Base-by-base conservation (phyloP, 2,888 invertebrate genomes). In the Torymus texanus region DNA sequence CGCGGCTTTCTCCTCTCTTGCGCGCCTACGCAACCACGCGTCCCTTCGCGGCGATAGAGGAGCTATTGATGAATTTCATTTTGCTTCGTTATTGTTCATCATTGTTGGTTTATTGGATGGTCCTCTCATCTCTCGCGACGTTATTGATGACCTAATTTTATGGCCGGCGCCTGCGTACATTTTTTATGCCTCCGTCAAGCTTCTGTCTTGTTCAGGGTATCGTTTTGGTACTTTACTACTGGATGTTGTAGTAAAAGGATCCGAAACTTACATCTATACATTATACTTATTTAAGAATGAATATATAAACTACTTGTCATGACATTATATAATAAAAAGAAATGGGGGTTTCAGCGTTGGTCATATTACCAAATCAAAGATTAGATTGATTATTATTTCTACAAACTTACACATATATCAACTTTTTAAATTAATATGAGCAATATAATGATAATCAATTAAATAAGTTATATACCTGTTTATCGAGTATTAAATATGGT, bases 31-130 rank as follows among this genome's bases (percentile, higher is more conserved):
- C 41, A 41, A 8, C 41, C 0, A 8, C 41, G 41, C 8, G 41
- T 5, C 41, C 41, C 8, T 29, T 29, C 5, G 16, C 16, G 12
- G 18, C 50, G 74, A 24, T 13, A 66, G 21, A 58, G 21, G 21
- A 58, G 50, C 67, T 59, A 53, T 67, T 67, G 75, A 67, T 67
- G 75, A 75, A 67, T 75, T 75, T 67, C 59, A 66, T 67, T 67
- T 61, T 67, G 59, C 61, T 61, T 53, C 75, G 66, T 75, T 75
- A 75, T 75, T 75, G 66, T 75, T 66, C 59, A 11, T 75, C 59
- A 67, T 67, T 61, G 61, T 75, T 75, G 65, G 59, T 59, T 61
- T 75, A 75, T 67, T 61, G 75, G 53, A 51, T 29, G 62, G 72
- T 50, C 41, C 41, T 41, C 21, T 21, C 21, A 3, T 8, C 29